Evolutionary conservation across 2,888 invertebrate species (phyloP).

Genomic region (Rotaria sp.): DNA sequence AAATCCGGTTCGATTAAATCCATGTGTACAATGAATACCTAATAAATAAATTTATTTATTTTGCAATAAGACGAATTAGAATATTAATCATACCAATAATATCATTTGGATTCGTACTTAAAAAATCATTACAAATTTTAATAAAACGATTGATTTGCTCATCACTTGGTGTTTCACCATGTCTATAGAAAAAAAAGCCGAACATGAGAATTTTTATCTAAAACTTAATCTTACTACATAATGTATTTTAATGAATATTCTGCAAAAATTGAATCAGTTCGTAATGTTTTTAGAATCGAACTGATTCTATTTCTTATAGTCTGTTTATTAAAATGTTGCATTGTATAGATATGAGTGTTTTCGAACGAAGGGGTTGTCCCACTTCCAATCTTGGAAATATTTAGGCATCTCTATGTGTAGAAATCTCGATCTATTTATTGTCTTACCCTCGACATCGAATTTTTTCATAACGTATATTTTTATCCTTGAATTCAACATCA

Average conservation of each 20-base stretch:
- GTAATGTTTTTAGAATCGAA: too few species aligned
- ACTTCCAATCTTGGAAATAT: too few species aligned
- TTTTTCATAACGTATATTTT: constrained; percentile 76
- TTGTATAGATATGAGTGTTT: too few species aligned
- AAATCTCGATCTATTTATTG: not conserved
- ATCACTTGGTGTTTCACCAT: constrained; percentile 77
- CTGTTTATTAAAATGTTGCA: too few species aligned
- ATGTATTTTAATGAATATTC: too few species aligned
- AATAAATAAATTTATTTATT: constrained; percentile 46
- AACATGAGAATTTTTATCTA: too few species aligned
- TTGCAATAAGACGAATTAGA: not conserved
- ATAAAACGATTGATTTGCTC: constrained; percentile 81
- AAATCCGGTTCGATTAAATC: constrained; percentile 95
- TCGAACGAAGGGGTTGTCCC: too few species aligned
- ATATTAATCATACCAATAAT: constrained; percentile 60
- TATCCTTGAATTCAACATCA: constrained; percentile 69
- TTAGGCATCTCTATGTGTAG: too few species aligned
- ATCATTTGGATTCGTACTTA: constrained; percentile 66
- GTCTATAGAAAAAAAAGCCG: constrained; percentile 54
- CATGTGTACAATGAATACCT: constrained; percentile 89
- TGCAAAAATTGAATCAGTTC: too few species aligned
- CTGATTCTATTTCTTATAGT: too few species aligned
- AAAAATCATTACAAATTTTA: constrained; percentile 69
- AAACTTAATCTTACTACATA: too few species aligned
- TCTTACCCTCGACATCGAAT: constrained; percentile 71